A percentile compares a stretch with the other conserved stretches of the same genome.
Evolutionary conservation across 92 coral and sea anemone species (phyloP).

Genomic region (Palythoa grandiflora): DNA sequence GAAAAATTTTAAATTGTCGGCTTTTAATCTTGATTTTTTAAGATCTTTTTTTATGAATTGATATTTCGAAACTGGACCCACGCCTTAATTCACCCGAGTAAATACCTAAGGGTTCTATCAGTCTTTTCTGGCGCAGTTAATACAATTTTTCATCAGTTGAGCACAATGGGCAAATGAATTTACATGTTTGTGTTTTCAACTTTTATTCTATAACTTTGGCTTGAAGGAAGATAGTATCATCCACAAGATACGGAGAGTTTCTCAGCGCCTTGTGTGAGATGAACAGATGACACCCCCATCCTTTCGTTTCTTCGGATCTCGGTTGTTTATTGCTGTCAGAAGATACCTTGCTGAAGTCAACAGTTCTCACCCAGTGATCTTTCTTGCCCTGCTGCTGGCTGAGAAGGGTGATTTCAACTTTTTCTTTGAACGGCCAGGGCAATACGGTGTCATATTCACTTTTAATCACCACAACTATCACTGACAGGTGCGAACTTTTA

Average conservation of each 20-base stretch:
- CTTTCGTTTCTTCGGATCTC: background rate
- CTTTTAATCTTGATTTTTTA: too few relatives aligned
- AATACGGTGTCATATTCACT: background rate
- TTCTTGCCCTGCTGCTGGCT: background rate
- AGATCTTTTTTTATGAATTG: too few relatives aligned
- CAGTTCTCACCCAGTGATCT: background rate
- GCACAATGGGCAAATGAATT: too few relatives aligned
- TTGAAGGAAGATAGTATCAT: constrained; percentile 8
- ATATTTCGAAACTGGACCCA: too few relatives aligned
- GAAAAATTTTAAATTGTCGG: too few relatives aligned
- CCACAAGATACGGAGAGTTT: background rate
- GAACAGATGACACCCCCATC: background rate
- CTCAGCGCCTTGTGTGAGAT: constrained; percentile 1
- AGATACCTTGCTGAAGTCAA: background rate
- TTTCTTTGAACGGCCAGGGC: background rate
- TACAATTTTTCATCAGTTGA: too few relatives aligned
- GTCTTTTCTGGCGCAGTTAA: too few relatives aligned
- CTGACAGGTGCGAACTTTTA: background rate
- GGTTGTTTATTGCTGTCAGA: background rate
- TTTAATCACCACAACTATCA: background rate
- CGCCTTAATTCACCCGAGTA: too few relatives aligned
- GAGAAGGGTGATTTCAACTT: background rate
- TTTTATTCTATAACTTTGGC: background rate
- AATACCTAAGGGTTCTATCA: too few relatives aligned
- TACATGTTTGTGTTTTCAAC: too few relatives aligned